Evolutionary conservation across 2,888 invertebrate species (phyloP), one percentile per base, ranked within the genome.

Genomic region (Pseudoips prasinana): DNA sequence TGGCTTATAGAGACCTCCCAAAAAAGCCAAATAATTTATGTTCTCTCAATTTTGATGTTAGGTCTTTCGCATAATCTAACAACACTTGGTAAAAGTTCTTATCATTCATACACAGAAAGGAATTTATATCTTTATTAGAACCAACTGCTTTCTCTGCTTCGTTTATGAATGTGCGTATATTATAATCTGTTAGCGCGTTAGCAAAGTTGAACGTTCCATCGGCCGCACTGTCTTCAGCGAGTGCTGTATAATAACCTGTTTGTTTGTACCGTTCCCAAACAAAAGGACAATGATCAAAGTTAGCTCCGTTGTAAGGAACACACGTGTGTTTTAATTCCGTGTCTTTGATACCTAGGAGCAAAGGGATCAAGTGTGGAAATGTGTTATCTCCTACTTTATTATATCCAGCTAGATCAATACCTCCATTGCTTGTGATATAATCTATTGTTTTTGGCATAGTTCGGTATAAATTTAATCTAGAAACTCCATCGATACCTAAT

Each of bases 381-480:
- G 97, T 97, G 70, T 98, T 98, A 73, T 98, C 97, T 1, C 93
- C 98, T 1, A 98, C 94, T 90, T 98, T 98, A 67, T 95, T 97
- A 73, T 96, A 97, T 1, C 97, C 98, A 45, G 93, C 74, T 66
- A 98, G 88, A 66, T 96, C 96, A 25, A 95, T 89, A 10, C 93
- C 93, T 2, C 90, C 89, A 36, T 94, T 78, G 7, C 90, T 74
- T 31, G 90, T 83, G 27, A 96, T 79, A 52, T 89, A 91, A 1
- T 86, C 66, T 7, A 91, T 77, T 0, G 95, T 95, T 58, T 89
- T 90, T 0, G 94, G 94, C 94, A 97, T 94, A 57, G 95, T 94
- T 14, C 97, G 91, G 43, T 94, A 91, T 51, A 96, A 93, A 75
- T 96, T 96, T 41, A 95, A 81, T 51, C 96, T 90, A 0, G 97